Evolutionary conservation across 2,888 invertebrate genomes (phyloP), one percentile per base, ranked within the genome.

Genomic region (Fragum fragum): DNA sequence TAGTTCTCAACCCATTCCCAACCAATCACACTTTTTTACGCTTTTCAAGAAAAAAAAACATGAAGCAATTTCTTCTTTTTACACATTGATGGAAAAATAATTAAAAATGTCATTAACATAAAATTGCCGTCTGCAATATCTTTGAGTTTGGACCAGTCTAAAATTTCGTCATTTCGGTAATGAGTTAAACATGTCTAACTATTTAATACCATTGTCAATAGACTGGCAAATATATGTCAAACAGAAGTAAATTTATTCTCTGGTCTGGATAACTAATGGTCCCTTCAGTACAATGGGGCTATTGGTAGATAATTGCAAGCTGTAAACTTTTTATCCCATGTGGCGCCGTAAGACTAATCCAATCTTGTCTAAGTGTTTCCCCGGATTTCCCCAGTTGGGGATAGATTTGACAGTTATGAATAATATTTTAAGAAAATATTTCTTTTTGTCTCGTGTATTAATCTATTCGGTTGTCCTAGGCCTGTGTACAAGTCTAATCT

Each of bases 301-400:
- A 36, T 42, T 42, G 42, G 66, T 42, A 66, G 39, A 66, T 66
- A 66, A 66, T 66, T 66, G 42, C 5, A 66, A 26, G 42, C 66
- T 32, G 66, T 66, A 66, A 66, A 66, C 9, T 26, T 23, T 47
- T 14, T 66, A 36, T 42, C 66, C 66, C 66, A 66, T 18, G 23
- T 21, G 66, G 42, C 42, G 42, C 42, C 66, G 11, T 57, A 28
- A 57, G 32, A 32, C 63, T 32, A 63, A 32, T 63, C 32, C 32
- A 63, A 32, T 32, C 36, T 32, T n/a, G 36, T 61, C 61, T 61
- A 32, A 61, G 32, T 61, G 61, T 32, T 61, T 61, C 26, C 29
- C n/a, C 7, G 61, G 26, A 26, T 61, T 11, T 61, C 61, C 61
- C 26, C 7, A 14, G 14, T 16, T 29, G 61, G 61, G 61, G 26